phyloP scores from a whole-genome alignment of 2,888 invertebrate species.

The Drosophila austrosaltans region DNA sequence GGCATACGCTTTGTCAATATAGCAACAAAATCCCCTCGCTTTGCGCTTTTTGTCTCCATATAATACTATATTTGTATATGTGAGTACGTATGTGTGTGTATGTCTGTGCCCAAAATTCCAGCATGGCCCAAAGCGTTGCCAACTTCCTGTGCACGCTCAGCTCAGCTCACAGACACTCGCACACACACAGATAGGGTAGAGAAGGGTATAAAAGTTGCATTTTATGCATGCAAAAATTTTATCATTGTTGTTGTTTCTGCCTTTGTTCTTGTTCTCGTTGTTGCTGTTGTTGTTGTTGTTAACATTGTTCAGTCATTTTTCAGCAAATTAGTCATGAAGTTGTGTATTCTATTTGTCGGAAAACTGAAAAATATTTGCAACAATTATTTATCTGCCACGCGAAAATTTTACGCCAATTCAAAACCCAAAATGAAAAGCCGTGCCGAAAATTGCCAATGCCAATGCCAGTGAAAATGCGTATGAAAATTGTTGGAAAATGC shows the following conservation, averaged over 20 bases:
- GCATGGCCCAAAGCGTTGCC: constrained; percentile 68
- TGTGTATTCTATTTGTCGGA: constrained; percentile 55
- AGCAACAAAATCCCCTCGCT: constrained; percentile 26
- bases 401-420: constrained; percentile 5
- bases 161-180: constrained; percentile 19
- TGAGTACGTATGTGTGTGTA: neutral
- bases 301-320: constrained; percentile 64
- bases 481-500: constrained; percentile 25
- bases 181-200: constrained; percentile 3
- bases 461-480: constrained; percentile 47
- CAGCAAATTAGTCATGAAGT: constrained; percentile 70
- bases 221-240: constrained; percentile 60
- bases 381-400: constrained; percentile 35
- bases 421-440: constrained; percentile 15
- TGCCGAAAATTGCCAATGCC: constrained; percentile 9
- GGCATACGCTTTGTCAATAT: constrained; percentile 76
- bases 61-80: neutral
- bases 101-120: constrained; percentile 55
- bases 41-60: neutral
- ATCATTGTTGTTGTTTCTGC: constrained; percentile 3
- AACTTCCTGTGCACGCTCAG: constrained; percentile 62
- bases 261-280: neutral
- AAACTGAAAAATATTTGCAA: constrained; percentile 46
- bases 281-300: constrained; percentile 33
- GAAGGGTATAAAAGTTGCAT: constrained; percentile 37